Evolutionary conservation across 1,140 invertebrate genomes (phyloP).

Genomic region (Ceratosolen fusciceps): DNA sequence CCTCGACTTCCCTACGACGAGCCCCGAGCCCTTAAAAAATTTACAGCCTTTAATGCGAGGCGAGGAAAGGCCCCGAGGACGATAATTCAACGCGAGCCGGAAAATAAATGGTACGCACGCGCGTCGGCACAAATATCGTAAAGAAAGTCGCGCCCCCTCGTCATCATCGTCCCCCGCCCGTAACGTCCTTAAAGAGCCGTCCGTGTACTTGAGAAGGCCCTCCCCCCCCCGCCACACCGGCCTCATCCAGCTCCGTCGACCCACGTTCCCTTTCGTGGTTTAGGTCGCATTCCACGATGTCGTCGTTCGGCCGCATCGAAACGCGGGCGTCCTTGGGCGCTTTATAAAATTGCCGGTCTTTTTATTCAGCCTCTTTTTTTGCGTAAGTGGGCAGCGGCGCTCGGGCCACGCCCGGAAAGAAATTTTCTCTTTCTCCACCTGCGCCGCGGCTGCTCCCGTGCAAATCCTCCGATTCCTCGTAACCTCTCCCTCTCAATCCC

Average conservation of each 20-base stretch:
- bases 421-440: slow-evolving; percentile 2
- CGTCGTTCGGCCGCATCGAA: not conserved
- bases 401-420: slow-evolving; percentile 10
- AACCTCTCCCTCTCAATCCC: not conserved
- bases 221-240: too few species aligned
- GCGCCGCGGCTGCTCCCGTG: not conserved
- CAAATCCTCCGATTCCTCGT: not conserved
- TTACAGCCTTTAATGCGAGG: slow-evolving; percentile 13
- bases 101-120: not conserved
- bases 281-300: slow-evolving; percentile 13
- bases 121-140: slow-evolving; percentile 19
- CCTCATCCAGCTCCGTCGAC: too few species aligned
- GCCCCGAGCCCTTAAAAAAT: slow-evolving; percentile 8
- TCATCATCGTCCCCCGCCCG: too few species aligned
- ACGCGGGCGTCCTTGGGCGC: slow-evolving; percentile 26
- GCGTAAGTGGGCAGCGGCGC: not conserved
- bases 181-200: not conserved
- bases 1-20: not conserved
- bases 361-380: slow-evolving; percentile 17
- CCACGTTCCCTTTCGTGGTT: slow-evolving; percentile 15
- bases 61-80: not conserved
- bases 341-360: slow-evolving; percentile 6
- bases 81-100: slow-evolving; percentile 14
- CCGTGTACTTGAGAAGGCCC: slow-evolving; percentile 18
- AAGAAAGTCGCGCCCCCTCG: slow-evolving; percentile 19